Base-by-base conservation (phyloP, 2,888 invertebrate genomes). In the Melanchra persicariae region DNA sequence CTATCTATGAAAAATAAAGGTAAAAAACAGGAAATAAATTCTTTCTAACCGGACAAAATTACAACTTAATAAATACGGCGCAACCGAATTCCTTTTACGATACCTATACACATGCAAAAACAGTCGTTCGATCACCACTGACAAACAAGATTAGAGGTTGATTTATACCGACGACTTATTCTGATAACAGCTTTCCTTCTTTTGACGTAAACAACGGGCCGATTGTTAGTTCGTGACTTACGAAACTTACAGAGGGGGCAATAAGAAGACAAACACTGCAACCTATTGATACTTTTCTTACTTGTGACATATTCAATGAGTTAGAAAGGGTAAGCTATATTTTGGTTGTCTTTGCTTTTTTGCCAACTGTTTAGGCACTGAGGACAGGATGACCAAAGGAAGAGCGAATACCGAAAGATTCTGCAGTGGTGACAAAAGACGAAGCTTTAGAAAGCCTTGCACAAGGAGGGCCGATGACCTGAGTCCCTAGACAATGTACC, bases 71-170 rank as follows among this genome's bases (percentile, higher is more conserved):
- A 82, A 78, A 71, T 64, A 63, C 52, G 45, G n/a, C 40, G 37
- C 26, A 66, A 47, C 67, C 62, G 17, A 58, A 47, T 67, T 68
- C 34, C 45, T 80, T 71, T 67, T 57, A 74, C 68, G 43, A 71
- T 74, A 67, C 57, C 57, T 75, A 87, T 70, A 72, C 75, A 77
- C 65, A 84, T 81, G 86, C 84, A 88, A 89, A 90, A 89, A 89
- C 89, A 89, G 85, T 86, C 89, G 88, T 89, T 90, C 87, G 87
- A 88, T 88, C 88, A 87, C 86, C 87, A 83, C 88, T 87, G 87
- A 90, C 91, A 92, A 91, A 92, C 91, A 92, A 91, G 91, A 91
- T 92, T 92, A 91, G 85, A 82, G 84, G 85, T 87, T 91, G 91
- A 92, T 92, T 92, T 92, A 92, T 93, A 89, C 89, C 89, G 84